phyloP scores from a whole-genome alignment of 2,797 vertebrate species.

The Peromyscus attwateri region DNA sequence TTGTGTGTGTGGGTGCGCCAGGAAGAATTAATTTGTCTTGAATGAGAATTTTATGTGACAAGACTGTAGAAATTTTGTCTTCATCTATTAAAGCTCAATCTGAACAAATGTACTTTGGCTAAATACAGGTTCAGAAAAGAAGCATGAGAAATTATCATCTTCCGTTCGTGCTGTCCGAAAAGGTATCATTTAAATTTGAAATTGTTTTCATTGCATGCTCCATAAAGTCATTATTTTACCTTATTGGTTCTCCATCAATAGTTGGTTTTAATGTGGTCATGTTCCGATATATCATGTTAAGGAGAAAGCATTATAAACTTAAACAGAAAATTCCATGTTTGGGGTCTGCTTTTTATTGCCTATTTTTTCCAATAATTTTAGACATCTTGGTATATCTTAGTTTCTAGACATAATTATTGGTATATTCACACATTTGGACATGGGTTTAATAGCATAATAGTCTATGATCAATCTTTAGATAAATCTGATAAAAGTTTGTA shows the following conservation, averaged over 20 bases:
- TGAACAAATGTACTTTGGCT: constrained; percentile 93
- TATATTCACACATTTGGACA: background rate
- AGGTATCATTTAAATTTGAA: constrained; percentile 94
- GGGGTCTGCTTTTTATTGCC: constrained; percentile 66
- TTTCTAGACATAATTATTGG: background rate
- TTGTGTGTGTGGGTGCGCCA: constrained; percentile 89
- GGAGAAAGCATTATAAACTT: background rate
- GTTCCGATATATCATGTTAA: constrained; percentile 87
- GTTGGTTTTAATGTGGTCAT: constrained; percentile 85
- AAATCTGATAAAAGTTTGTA: constrained; percentile 22
- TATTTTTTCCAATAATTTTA: constrained; percentile 56
- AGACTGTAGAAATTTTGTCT: constrained; percentile 92
- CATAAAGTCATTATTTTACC: constrained; percentile 86
- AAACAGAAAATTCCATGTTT: background rate
- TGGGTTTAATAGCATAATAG: background rate
- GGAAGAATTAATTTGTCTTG: constrained; percentile 90
- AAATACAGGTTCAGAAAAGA: constrained; percentile 98
- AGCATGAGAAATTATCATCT: constrained; percentile 98
- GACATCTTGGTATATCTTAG: background rate
- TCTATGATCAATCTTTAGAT: background rate
- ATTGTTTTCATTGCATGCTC: constrained; percentile 91
- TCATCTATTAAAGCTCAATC: constrained; percentile 91
- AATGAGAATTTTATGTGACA: constrained; percentile 91
- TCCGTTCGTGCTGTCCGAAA: constrained; percentile 98
- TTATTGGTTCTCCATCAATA: constrained; percentile 82